phyloP scores from a whole-genome alignment of 2,888 invertebrate species.

The Lithophane socia region DNA sequence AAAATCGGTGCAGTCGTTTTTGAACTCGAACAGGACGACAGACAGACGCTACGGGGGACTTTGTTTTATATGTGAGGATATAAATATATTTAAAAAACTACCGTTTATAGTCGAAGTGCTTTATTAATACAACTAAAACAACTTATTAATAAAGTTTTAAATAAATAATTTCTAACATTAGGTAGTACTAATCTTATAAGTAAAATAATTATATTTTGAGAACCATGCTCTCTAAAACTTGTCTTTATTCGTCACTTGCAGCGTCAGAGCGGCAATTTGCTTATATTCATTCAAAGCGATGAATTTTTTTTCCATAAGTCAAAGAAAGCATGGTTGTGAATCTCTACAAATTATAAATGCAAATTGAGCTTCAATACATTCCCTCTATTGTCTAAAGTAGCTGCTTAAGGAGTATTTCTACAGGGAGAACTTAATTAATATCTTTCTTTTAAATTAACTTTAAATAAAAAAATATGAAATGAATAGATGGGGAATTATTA shows the following conservation, averaged over 20 bases:
- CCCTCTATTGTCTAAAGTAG: conserved; percentile 10
- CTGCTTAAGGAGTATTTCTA: conserved; percentile 52
- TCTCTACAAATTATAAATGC: conserved; percentile 77
- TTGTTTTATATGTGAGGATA: neutral
- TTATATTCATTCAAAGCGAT: neutral
- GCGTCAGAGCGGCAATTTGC: neutral
- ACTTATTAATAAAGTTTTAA: conserved; percentile 40
- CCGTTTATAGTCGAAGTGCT: conserved; percentile 49
- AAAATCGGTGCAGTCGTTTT: too few relatives aligned
- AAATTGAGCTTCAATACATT: conserved; percentile 71
- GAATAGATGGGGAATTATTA: neutral
- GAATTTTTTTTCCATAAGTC: conserved; percentile 23
- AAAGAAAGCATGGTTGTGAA: conserved; percentile 64
- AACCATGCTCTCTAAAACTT: conserved; percentile 66
- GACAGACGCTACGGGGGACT: too few relatives aligned
- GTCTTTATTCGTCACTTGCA: neutral
- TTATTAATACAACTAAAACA: conserved; percentile 59
- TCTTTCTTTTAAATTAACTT: conserved; percentile 2
- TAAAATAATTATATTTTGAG: conserved; percentile 17
- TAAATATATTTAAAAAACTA: conserved; percentile 1
- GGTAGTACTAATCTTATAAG: conserved; percentile 17
- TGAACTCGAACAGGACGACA: too few relatives aligned
- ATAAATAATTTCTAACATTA: conserved; percentile 54
- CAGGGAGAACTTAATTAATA: conserved; percentile 21
- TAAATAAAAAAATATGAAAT: neutral